Percentiles rank a stretch among this genome's conserved stretches.
Conservation (phyloP, 2,797 vertebrate species). For the Phoebastria nigripes region DNA sequence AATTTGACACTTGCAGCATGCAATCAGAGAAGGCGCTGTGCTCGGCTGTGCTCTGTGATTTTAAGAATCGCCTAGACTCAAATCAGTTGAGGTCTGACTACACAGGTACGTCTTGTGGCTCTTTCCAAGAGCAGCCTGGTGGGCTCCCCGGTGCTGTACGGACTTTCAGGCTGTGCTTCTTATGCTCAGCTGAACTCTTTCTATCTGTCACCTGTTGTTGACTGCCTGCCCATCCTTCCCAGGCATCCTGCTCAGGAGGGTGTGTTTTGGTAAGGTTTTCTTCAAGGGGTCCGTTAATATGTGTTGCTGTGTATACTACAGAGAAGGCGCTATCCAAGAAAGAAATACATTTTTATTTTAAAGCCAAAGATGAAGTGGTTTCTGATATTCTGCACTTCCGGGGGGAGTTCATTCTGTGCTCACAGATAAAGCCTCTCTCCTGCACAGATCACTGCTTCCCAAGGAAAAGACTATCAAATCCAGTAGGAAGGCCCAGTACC, state of each 20-base stretch:
- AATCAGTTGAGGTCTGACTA: neutral
- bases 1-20: neutral
- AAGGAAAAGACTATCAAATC: neutral
- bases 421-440: neutral
- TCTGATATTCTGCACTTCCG: neutral
- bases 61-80: neutral
- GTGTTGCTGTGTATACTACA: neutral
- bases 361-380: neutral
- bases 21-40: neutral
- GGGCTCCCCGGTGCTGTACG: neutral
- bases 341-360: neutral
- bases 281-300: neutral
- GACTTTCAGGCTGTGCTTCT: neutral
- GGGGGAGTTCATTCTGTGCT: neutral
- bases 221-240: neutral
- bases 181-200: neutral
- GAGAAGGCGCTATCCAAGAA: neutral
- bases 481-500: neutral
- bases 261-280: neutral
- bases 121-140: neutral
- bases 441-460: neutral
- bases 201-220: neutral
- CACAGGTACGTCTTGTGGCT: accelerated
- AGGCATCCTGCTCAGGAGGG: neutral
- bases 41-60: neutral